phyloP scores from a whole-genome alignment of 2,888 invertebrate genomes.

The Cordylochernes scorpioides region DNA sequence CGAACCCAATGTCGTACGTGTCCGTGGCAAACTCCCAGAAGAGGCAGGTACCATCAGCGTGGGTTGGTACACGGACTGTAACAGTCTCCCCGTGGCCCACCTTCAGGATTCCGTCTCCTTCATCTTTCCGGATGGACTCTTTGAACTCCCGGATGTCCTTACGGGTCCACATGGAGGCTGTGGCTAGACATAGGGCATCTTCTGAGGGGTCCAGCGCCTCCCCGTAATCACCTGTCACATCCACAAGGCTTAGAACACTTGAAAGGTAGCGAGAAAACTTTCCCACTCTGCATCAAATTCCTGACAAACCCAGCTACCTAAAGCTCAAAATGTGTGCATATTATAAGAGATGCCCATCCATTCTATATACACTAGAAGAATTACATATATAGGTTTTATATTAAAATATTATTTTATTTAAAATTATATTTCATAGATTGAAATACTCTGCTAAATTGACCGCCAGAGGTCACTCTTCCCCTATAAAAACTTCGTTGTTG shows the following conservation, averaged over 20 bases:
- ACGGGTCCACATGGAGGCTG: constrained; percentile 86
- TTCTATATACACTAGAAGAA: too few species aligned
- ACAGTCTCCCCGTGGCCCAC: constrained; percentile 91
- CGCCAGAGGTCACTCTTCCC: too few species aligned
- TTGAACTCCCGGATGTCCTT: constrained; percentile 71
- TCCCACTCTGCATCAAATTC: too few species aligned
- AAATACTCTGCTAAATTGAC: too few species aligned
- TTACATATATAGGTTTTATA: background rate
- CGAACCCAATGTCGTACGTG: constrained; percentile 88
- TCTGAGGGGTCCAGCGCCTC: background rate
- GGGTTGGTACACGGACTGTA: constrained; percentile 84
- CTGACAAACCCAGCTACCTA: too few species aligned
- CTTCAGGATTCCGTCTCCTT: constrained; percentile 62
- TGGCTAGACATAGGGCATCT: constrained; percentile 18
- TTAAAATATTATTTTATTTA: background rate
- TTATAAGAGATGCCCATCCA: too few species aligned
- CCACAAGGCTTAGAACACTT: too few species aligned
- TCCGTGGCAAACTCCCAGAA: constrained; percentile 99
- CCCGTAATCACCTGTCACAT: too few species aligned
- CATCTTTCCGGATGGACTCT: constrained; percentile 46
- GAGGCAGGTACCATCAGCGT: constrained; percentile 63
- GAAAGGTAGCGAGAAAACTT: too few species aligned
- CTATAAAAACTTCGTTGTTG: too few species aligned
- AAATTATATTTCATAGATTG: too few species aligned
- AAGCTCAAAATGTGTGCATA: too few species aligned